Conservation (phyloP, 2,888 invertebrate genomes). For the Spialia ferax region DNA sequence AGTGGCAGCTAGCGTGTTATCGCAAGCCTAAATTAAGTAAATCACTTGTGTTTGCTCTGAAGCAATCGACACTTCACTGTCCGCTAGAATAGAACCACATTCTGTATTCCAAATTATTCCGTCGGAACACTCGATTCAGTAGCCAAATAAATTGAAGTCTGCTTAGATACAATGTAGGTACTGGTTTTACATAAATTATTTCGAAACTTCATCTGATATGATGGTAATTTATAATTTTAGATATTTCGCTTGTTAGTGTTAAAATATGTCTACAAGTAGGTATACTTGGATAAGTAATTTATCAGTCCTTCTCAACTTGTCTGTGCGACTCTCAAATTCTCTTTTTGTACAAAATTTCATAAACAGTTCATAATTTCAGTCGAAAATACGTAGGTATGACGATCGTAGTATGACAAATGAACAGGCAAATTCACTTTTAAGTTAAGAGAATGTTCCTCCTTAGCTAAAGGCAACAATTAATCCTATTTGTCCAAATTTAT, state of each 20-base stretch:
- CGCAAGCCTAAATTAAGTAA: conserved; percentile 10
- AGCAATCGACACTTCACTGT: not conserved
- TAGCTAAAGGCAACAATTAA: too few relatives aligned
- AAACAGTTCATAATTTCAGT: too few relatives aligned
- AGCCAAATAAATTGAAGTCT: conserved; percentile 11
- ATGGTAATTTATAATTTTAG: not conserved
- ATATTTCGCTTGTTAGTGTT: not conserved
- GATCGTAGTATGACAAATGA: too few relatives aligned
- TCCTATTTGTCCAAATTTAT: too few relatives aligned
- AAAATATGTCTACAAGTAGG: too few relatives aligned
- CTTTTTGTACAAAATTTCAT: too few relatives aligned
- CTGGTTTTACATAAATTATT: not conserved
- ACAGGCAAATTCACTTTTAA: too few relatives aligned
- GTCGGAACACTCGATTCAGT: conserved; percentile 3
- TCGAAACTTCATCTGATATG: not conserved
- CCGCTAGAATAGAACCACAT: not conserved
- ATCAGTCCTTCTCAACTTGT: too few relatives aligned
- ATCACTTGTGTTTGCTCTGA: not conserved
- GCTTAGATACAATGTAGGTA: not conserved
- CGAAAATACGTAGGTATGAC: too few relatives aligned
- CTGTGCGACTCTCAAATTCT: too few relatives aligned
- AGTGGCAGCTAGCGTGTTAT: not conserved
- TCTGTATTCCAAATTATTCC: conserved; percentile 16
- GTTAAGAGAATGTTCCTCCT: too few relatives aligned
- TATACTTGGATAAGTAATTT: too few relatives aligned